A percentile compares a stretch with the other conserved stretches of the same genome.
Conservation (phyloP, 2,888 invertebrate genomes). For the Nesidiocoris tenuis region DNA sequence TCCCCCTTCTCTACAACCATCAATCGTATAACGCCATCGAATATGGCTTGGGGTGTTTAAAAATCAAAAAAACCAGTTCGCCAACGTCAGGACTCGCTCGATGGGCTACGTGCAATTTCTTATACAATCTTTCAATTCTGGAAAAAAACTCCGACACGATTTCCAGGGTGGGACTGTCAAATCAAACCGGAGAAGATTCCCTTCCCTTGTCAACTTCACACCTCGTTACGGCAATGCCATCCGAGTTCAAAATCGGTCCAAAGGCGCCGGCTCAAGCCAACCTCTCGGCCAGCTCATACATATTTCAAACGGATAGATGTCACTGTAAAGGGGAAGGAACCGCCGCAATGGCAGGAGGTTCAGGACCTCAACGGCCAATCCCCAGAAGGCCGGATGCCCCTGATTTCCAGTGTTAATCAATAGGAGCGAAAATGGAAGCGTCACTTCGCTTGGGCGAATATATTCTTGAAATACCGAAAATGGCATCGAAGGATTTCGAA, state of each 20-base stretch:
- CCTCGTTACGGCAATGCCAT: neutral
- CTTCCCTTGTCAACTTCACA: neutral
- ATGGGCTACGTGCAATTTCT: no score
- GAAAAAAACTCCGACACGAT: no score
- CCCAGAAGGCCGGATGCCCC: neutral
- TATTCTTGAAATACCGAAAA: neutral
- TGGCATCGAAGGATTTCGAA: neutral
- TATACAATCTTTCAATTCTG: no score
- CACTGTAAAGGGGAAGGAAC: neutral
- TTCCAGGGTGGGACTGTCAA: neutral
- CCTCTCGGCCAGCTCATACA: neutral
- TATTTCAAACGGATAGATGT: neutral
- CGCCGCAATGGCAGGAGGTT: neutral
- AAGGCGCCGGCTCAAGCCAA: neutral
- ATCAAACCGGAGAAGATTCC: neutral
- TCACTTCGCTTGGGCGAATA: no score
- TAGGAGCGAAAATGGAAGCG: neutral
- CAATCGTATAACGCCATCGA: no score
- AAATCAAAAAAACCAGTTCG: no score
- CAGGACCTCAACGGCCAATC: neutral
- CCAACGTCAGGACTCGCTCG: no score
- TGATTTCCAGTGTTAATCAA: neutral
- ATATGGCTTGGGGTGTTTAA: no score
- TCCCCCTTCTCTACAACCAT: no score
- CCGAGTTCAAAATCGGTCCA: neutral